Base-by-base conservation (phyloP, 1,140 invertebrate genomes). In the Bombus soroeensis region DNA sequence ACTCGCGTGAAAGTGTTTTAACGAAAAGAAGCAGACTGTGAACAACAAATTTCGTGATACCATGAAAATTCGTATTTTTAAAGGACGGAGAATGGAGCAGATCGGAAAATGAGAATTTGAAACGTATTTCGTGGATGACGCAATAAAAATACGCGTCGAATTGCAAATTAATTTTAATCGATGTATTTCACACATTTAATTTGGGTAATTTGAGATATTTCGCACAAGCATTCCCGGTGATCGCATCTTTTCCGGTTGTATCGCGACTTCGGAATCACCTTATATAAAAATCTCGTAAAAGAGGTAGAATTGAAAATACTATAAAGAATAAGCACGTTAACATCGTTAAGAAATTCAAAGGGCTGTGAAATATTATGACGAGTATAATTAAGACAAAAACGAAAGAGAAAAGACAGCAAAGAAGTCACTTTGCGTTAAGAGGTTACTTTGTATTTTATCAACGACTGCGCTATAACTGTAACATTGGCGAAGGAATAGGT, bases 381-480 rank as follows among this genome's bases (percentile, higher is more conserved):
- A 39, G 41, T 8, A 9, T 39, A 68, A 77, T 77, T 41, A 82
- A 81, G 66, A 37, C 25, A 59, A 41, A 80, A 85, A 83, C 57
- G 79, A 32, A 59, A 18, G 81, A n/a, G 72, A 81, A 53, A 59
- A 88, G 64, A 75, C 28, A 18, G 77, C 75, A 87, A 85, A 81
- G 68, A 43, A 70, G 53, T 84, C 83, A 71, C 78, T 53, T 87
- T 72, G 32, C 39, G 73, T 70, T 76, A 76, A 64, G 89, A 82
- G 64, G 71, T 85, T 86, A 83, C 81, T 86, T 84, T 87, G 89
- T 91, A 91, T 91, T 90, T 87, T 88, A 92, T 93, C 85, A 85
- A 81, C 87, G 74, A 53, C 81, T 34, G 18, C 74, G 59, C 78
- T 81, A 75, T 85, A 86, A 92, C 88, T 89, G 74, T 87, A 92